Evolutionary conservation across 1,140 invertebrate species (phyloP), one percentile per base, ranked within the genome.

Genomic region (Uloborus diversus): DNA sequence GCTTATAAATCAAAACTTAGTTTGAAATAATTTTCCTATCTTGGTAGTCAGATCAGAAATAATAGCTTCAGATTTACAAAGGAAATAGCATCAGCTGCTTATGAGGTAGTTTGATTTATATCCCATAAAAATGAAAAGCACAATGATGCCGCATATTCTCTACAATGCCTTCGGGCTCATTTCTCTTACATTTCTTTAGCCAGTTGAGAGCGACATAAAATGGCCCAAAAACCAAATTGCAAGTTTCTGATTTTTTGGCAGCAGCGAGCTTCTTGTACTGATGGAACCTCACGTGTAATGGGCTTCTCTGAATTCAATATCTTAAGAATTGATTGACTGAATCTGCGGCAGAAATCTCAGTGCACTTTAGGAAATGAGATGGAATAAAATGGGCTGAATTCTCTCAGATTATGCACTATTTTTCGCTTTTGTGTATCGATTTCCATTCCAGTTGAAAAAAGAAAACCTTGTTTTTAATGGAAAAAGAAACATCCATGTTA

Each of bases 251-350:
- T 53, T n/a, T 53, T 42, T 13, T 42, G 37, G 17, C 37, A 13
- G 37, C n/a, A n/a, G n/a, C n/a, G 37, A 13, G 37, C 9, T 42
- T 42, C 17, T 17, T 13, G 37, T 42, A 42, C n/a, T n/a, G 37
- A 42, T 13, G 37, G 17, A 42, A 42, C 9, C 37, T 20, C 20
- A 7, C 9, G 1, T n/a, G 49, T 53, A 53, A 53, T 53, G 11
- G 32, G 66, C 66, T 28, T 56, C 25, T 33, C 47, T n/a, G 28
- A 28, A 53, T 33, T 20, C 25, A 33, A 9, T 35, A 33, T 37
- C 66, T 69, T 69, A 69, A 53, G 47, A 56, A 69, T 69, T 69
- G 51, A 69, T 69, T 56, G 66, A 56, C 49, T 14, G 49, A 69
- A 53, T 69, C 28, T 28, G 33, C 32, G 47, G 47, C 49, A 51